These are phyloP conservation scores for Himantopus leucocephalus DNA, from an alignment of 2,113 vertebrate genomes.

Conservation along the genomic window DNA sequence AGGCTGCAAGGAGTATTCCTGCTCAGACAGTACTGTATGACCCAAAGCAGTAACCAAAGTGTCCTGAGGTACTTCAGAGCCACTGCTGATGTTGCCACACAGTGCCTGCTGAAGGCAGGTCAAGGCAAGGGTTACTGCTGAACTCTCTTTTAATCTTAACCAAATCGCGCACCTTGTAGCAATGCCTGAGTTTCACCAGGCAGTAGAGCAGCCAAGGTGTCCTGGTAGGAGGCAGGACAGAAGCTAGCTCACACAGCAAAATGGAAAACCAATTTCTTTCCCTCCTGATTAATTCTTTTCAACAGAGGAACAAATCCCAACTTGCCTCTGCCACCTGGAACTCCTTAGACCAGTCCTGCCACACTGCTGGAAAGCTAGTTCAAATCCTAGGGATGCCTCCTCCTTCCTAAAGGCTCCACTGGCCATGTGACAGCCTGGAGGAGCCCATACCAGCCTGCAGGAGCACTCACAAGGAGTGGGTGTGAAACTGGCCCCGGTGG, in stretches of 20 bases:
- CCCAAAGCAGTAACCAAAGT: neutral
- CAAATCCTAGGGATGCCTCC: neutral
- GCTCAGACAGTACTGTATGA: neutral
- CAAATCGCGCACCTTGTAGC: neutral
- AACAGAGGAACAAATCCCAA: neutral
- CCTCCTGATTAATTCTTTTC: neutral
- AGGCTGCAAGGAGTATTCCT: neutral
- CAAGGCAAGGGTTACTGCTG: neutral
- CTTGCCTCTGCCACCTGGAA: neutral
- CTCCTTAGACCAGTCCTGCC: neutral
- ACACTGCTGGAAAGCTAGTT: neutral
- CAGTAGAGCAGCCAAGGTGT: neutral
- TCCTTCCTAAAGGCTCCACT: neutral
- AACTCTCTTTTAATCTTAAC: neutral
- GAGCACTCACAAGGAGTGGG: neutral
- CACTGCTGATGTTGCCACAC: neutral
- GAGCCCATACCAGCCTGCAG: neutral
- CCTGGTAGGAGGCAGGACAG: neutral
- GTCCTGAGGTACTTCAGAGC: neutral
- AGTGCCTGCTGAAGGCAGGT: neutral
- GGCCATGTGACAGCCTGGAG: neutral
- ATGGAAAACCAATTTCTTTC: neutral
- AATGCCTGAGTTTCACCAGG: neutral
- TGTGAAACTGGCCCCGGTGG: neutral
- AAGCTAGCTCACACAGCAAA: neutral